These are phyloP conservation scores for Acanthosepion esculentum DNA, from an alignment of 2,888 invertebrate genomes.

Conservation along the genomic window DNA sequence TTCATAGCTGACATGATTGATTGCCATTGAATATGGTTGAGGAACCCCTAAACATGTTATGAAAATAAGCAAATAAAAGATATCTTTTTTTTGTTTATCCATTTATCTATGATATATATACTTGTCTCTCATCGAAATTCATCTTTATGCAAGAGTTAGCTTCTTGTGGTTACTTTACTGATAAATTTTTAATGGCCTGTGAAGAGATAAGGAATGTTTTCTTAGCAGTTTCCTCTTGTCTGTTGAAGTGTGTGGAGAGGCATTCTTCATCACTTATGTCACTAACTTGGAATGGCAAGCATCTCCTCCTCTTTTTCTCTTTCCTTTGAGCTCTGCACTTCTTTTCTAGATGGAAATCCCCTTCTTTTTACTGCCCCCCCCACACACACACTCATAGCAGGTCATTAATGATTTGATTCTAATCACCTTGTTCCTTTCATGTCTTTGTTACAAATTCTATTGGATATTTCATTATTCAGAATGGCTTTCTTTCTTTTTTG, in stretches of 20 bases:
- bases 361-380: not conserved
- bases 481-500: not conserved
- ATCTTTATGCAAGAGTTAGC: not conserved
- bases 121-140: not conserved
- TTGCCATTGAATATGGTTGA: too few relatives aligned
- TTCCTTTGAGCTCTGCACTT: not conserved
- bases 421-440: too few relatives aligned
- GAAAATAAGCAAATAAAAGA: too few relatives aligned
- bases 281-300: not conserved
- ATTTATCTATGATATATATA: not conserved
- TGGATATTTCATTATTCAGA: too few relatives aligned
- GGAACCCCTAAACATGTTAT: too few relatives aligned
- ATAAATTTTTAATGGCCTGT: not conserved
- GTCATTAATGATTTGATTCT: too few relatives aligned
- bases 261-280: slow-evolving; percentile 21
- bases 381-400: too few relatives aligned
- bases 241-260: not conserved
- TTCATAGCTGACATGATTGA: too few relatives aligned
- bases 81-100: not conserved
- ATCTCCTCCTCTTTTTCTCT: not conserved
- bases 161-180: not conserved
- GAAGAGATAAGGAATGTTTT: slow-evolving; percentile 16
- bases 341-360: not conserved
- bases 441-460: too few relatives aligned
- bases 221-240: not conserved